phyloP scores from a whole-genome alignment of 1,140 invertebrate genomes.

The Microplitis demolitor region DNA sequence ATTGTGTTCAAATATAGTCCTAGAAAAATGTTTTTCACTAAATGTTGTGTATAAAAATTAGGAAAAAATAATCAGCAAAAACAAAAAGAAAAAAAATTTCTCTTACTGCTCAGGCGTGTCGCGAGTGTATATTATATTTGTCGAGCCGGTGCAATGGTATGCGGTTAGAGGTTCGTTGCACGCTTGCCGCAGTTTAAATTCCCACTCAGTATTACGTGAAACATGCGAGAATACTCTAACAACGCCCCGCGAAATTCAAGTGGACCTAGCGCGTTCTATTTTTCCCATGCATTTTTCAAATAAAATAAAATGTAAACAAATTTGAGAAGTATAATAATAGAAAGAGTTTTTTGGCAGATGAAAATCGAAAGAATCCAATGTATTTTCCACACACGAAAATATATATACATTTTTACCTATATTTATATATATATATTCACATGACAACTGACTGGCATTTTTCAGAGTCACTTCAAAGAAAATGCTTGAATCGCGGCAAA shows the following conservation, averaged over 20 bases:
- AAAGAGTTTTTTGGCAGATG: not conserved
- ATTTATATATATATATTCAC: too few species aligned
- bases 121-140: not conserved
- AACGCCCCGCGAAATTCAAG: constrained; percentile 25
- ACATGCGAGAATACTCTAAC: constrained; percentile 30
- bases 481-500: too few species aligned
- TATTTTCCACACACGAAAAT: too few species aligned
- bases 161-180: constrained; percentile 26
- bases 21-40: not conserved
- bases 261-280: not conserved
- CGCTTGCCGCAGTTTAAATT: constrained; percentile 32
- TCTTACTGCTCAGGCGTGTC: not conserved
- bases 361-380: not conserved
- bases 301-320: not conserved
- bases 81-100: not conserved
- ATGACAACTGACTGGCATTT: too few species aligned
- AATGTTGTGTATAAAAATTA: not conserved
- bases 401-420: too few species aligned
- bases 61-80: not conserved
- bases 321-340: not conserved
- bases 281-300: constrained; percentile 23
- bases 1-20: too few species aligned
- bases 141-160: not conserved
- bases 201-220: constrained; percentile 28
- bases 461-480: too few species aligned